Evolutionary conservation across 2,888 invertebrate genomes (phyloP).

Genomic region (Cephus pulcher): DNA sequence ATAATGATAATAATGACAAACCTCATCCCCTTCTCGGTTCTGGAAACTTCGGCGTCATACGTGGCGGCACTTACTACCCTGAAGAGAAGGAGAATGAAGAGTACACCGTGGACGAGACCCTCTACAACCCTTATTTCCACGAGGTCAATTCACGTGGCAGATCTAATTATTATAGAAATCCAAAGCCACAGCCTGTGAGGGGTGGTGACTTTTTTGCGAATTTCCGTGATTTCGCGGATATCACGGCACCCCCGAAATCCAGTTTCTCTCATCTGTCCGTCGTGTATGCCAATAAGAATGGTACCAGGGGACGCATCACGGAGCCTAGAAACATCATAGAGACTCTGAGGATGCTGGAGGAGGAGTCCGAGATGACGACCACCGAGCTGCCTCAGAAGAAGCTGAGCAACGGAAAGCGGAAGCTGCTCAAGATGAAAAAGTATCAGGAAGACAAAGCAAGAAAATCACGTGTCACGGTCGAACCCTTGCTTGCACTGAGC

Average conservation of each 20-base stretch:
- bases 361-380: constrained; percentile 64
- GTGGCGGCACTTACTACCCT: constrained; percentile 86
- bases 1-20: constrained; percentile 55
- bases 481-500: constrained; percentile 61
- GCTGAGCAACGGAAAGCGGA: constrained; percentile 59
- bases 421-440: constrained; percentile 58
- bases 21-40: constrained; percentile 76
- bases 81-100: constrained; percentile 78
- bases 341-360: constrained; percentile 79
- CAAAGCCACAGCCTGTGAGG: constrained; percentile 78
- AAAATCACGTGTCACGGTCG: constrained; percentile 58
- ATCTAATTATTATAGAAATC: constrained; percentile 75
- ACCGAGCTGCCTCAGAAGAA: constrained; percentile 59
- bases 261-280: constrained; percentile 87
- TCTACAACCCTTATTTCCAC: constrained; percentile 72
- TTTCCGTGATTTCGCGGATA: constrained; percentile 91
- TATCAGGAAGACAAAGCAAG: constrained; percentile 62
- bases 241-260: constrained; percentile 83
- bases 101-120: constrained; percentile 69
- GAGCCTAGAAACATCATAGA: constrained; percentile 88
- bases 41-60: constrained; percentile 88
- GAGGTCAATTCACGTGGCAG: constrained; percentile 80
- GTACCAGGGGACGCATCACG: constrained; percentile 70
- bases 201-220: constrained; percentile 86
- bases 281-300: constrained; percentile 86